A percentile compares a stretch with the other conserved stretches of the same genome.
Evolutionary conservation across 2,888 invertebrate species (phyloP).

Genomic region (Scaptomyza tumidula): DNA sequence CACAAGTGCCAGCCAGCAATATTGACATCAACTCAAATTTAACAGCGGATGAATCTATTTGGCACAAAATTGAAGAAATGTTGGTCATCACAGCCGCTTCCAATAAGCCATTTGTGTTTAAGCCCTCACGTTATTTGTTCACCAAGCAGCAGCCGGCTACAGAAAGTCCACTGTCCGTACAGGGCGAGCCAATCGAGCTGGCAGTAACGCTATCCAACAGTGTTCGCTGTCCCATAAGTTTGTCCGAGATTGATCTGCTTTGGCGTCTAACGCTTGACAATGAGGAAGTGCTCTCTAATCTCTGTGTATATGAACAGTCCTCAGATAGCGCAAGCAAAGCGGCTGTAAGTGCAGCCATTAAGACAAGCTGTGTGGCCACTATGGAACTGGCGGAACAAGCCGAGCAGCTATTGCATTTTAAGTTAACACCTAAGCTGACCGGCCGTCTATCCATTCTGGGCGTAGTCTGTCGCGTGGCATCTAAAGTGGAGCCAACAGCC

Average conservation of each 20-base stretch:
- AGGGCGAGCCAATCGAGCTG: slow-evolving; percentile 93
- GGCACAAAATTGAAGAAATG: slow-evolving; percentile 92
- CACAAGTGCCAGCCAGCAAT: slow-evolving; percentile 82
- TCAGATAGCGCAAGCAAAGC: slow-evolving; percentile 76
- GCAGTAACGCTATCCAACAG: slow-evolving; percentile 85
- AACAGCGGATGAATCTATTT: slow-evolving; percentile 85
- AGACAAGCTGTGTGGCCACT: slow-evolving; percentile 73
- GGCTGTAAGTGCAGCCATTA: slow-evolving; percentile 80
- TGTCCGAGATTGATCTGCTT: slow-evolving; percentile 82
- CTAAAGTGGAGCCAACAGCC: slow-evolving; percentile 79
- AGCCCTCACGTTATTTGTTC: slow-evolving; percentile 91
- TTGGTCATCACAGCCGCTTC: slow-evolving; percentile 89
- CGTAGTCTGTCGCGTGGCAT: slow-evolving; percentile 85
- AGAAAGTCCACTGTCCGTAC: slow-evolving; percentile 89
- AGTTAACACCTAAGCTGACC: slow-evolving; percentile 89
- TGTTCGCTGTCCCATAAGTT: slow-evolving; percentile 87
- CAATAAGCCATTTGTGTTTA: slow-evolving; percentile 90
- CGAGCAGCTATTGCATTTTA: slow-evolving; percentile 88
- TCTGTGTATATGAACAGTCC: slow-evolving; percentile 80
- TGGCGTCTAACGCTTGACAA: slow-evolving; percentile 84
- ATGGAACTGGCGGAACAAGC: slow-evolving; percentile 82
- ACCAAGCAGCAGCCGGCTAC: slow-evolving; percentile 88
- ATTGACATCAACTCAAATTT: slow-evolving; percentile 82
- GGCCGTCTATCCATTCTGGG: slow-evolving; percentile 91
- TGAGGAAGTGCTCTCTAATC: slow-evolving; percentile 84